phyloP scores from a whole-genome alignment of 1,140 invertebrate species.

The Cyclargus thomasi region DNA sequence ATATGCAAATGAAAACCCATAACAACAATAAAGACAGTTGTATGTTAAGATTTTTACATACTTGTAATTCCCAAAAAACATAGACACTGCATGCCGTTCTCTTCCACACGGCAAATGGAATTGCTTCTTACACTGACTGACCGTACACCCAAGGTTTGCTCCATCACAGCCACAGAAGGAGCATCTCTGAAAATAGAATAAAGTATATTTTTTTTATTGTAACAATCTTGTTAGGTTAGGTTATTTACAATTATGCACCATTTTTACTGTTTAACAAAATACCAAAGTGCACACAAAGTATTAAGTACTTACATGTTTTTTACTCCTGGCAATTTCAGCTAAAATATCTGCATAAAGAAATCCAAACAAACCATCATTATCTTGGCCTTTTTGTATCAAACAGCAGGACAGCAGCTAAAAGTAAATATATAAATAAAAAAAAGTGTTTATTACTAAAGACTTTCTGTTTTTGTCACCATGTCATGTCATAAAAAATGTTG shows the following conservation, averaged over 20 bases:
- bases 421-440: neutral
- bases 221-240: too few species aligned
- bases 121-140: slow-evolving; percentile 72
- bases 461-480: too few species aligned
- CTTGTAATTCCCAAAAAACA: slow-evolving; percentile 78
- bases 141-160: slow-evolving; percentile 78
- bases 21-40: too few species aligned
- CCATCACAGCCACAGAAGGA: slow-evolving; percentile 75
- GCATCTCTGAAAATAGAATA: slow-evolving; percentile 73
- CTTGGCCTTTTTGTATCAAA: slow-evolving; percentile 77
- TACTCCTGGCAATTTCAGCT: slow-evolving; percentile 75
- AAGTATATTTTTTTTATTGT: neutral
- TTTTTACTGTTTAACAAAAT: too few species aligned
- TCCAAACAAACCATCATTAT: slow-evolving; percentile 78
- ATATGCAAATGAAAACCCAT: too few species aligned
- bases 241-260: too few species aligned
- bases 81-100: slow-evolving; percentile 70
- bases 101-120: slow-evolving; percentile 81
- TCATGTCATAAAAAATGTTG: too few species aligned
- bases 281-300: too few species aligned
- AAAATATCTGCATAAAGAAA: slow-evolving; percentile 78
- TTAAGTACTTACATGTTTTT: slow-evolving; percentile 72
- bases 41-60: slow-evolving; percentile 44
- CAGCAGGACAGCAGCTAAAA: slow-evolving; percentile 78
- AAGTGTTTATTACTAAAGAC: too few species aligned